Percentiles rank a stretch among this genome's conserved stretches.
Evolutionary conservation across 2,888 invertebrate species (phyloP).

Genomic region (Agonum fuliginosum): DNA sequence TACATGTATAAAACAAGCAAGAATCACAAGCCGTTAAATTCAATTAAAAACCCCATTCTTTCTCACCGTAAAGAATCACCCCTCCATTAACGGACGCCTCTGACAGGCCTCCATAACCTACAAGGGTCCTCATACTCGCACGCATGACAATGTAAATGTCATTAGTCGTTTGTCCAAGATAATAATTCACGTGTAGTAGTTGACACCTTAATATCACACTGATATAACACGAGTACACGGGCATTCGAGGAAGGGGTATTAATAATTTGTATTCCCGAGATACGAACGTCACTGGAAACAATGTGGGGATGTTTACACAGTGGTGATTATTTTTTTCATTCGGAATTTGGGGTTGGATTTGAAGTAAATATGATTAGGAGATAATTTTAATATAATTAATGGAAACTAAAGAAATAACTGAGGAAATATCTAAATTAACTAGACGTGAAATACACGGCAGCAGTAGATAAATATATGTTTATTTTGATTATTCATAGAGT

Average conservation of each 20-base stretch:
- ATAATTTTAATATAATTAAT: too few relatives aligned
- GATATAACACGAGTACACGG: constrained; percentile 36
- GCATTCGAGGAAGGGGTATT: constrained; percentile 7
- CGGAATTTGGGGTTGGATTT: too few relatives aligned
- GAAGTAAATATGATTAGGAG: too few relatives aligned
- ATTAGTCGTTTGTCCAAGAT: constrained; percentile 42
- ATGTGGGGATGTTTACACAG: too few relatives aligned
- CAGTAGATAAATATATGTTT: too few relatives aligned
- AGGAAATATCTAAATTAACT: too few relatives aligned
- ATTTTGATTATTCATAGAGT: too few relatives aligned
- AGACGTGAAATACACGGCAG: too few relatives aligned
- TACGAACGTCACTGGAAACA: constrained; percentile 39
- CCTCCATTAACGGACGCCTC: constrained; percentile 11
- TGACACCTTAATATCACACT: constrained; percentile 52
- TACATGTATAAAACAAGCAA: too few relatives aligned
- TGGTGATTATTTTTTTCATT: too few relatives aligned
- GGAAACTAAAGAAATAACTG: too few relatives aligned
- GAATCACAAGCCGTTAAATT: too few relatives aligned
- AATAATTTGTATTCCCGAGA: constrained; percentile 18
- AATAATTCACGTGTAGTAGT: constrained; percentile 44
- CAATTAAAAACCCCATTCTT: constrained; percentile 3
- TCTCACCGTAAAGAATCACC: background rate
- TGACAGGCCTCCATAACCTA: background rate
- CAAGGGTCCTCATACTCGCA: background rate
- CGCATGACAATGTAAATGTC: constrained; percentile 42